Evolutionary conservation across 2,113 vertebrate genomes (phyloP).

Genomic region (Barnardius zonarius): DNA sequence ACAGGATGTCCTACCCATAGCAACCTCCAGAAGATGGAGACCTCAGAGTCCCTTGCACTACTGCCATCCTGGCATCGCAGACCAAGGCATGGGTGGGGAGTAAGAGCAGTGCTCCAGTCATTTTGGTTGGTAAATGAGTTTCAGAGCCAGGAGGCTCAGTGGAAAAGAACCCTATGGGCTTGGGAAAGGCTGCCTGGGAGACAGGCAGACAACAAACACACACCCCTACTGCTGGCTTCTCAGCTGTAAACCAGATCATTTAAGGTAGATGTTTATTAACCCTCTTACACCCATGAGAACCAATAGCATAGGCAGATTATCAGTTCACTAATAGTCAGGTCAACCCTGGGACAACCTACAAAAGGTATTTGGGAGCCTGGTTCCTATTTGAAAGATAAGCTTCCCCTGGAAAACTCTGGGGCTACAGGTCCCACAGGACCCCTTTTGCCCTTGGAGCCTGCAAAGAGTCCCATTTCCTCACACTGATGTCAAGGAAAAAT

Average conservation of each 20-base stretch:
- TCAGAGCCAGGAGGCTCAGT: background rate
- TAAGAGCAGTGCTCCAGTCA: rapidly evolving
- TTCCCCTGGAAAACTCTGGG: background rate
- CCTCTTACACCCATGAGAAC: background rate
- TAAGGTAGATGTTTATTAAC: background rate
- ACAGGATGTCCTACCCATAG: rapidly evolving
- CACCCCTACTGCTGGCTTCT: background rate
- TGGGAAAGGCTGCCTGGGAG: background rate
- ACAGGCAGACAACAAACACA: background rate
- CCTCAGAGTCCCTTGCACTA: background rate
- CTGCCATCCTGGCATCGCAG: background rate
- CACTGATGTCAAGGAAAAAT: background rate
- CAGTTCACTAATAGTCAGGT: background rate
- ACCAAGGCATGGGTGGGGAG: rapidly evolving
- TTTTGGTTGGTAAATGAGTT: background rate
- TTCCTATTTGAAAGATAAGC: background rate
- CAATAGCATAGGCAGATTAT: background rate
- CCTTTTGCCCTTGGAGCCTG: background rate
- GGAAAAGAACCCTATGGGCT: background rate
- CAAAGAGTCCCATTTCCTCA: background rate
- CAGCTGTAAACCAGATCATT: background rate
- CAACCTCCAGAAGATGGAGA: background rate
- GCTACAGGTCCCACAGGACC: background rate
- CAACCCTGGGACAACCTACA: background rate
- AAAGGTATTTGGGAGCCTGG: background rate